These are phyloP conservation scores for Ctenochaetus hawaiiensis DNA, from an alignment of 2,797 vertebrate species.

Conservation along the genomic window DNA sequence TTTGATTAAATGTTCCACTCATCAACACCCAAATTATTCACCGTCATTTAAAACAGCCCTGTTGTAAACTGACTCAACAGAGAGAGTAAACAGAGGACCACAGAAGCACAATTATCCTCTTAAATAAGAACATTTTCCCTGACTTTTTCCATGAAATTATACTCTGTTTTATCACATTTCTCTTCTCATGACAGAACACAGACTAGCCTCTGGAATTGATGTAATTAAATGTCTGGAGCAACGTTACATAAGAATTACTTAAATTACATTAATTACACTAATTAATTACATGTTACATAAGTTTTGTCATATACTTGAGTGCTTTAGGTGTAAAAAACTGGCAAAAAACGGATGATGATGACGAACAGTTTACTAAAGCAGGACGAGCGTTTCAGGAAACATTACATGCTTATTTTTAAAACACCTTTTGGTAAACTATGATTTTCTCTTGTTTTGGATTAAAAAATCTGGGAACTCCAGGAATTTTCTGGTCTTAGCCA, in stretches of 20 bases:
- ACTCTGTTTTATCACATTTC: constrained; percentile 49
- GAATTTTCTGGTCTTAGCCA: background rate
- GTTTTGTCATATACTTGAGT: background rate
- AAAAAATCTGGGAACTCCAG: background rate
- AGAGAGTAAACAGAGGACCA: constrained; percentile 55
- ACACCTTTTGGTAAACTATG: too few relatives aligned
- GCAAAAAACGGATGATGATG: background rate
- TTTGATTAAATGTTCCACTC: constrained; percentile 65
- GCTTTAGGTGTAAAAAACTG: constrained; percentile 10
- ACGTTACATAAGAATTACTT: constrained; percentile 45
- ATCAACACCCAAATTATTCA: constrained; percentile 61
- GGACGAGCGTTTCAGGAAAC: constrained; percentile 9
- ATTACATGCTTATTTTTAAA: constrained; percentile 19
- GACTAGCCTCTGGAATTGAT: constrained; percentile 49
- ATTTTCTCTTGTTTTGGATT: too few relatives aligned
- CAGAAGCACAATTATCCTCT: constrained; percentile 65
- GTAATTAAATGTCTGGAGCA: constrained; percentile 64
- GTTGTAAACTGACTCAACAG: constrained; percentile 73
- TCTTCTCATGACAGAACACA: constrained; percentile 28
- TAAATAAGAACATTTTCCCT: constrained; percentile 70
- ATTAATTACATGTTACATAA: too few relatives aligned
- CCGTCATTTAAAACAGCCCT: constrained; percentile 45
- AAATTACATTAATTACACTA: too few relatives aligned
- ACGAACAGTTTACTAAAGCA: constrained; percentile 8
- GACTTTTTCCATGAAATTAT: constrained; percentile 49